Conservation (phyloP, 2,888 invertebrate species). For the Silvanus unidentatus region DNA sequence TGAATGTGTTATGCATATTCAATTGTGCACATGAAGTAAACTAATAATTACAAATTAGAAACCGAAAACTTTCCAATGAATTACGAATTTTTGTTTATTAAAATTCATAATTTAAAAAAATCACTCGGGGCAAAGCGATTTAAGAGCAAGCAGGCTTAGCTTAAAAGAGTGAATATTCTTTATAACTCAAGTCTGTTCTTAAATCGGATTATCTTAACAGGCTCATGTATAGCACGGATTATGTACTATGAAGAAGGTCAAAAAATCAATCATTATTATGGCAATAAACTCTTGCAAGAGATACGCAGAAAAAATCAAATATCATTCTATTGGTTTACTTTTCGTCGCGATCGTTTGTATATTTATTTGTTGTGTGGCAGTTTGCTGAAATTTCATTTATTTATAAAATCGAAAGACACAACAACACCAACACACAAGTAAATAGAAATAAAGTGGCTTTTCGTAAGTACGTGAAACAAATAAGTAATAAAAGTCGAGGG, state of each 20-base stretch:
- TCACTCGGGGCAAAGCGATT: no score
- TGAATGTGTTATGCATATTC: no score
- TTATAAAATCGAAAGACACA: neutral
- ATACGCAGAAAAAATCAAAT: no score
- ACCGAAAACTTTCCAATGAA: no score
- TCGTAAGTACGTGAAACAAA: conserved; percentile 9
- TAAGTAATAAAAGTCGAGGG: conserved; percentile 10
- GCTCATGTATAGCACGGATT: conserved; percentile 2
- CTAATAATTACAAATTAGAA: no score
- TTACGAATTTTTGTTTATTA: no score
- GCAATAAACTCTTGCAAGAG: neutral
- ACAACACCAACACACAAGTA: neutral
- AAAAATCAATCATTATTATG: conserved; percentile 1
- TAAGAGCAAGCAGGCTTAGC: conserved; percentile 12
- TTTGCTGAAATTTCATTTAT: conserved; percentile 5
- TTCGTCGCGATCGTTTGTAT: no score
- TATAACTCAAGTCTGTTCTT: conserved; percentile 11
- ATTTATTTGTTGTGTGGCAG: neutral
- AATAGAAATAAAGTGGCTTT: conserved; percentile 9
- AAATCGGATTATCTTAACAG: conserved; percentile 9
- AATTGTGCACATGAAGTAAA: no score
- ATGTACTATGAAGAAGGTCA: neutral
- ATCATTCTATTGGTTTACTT: no score
- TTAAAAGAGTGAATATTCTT: conserved; percentile 15
- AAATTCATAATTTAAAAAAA: no score